These are phyloP conservation scores for Subacronicta megacephala DNA, from an alignment of 2,888 invertebrate species.

Conservation along the genomic window DNA sequence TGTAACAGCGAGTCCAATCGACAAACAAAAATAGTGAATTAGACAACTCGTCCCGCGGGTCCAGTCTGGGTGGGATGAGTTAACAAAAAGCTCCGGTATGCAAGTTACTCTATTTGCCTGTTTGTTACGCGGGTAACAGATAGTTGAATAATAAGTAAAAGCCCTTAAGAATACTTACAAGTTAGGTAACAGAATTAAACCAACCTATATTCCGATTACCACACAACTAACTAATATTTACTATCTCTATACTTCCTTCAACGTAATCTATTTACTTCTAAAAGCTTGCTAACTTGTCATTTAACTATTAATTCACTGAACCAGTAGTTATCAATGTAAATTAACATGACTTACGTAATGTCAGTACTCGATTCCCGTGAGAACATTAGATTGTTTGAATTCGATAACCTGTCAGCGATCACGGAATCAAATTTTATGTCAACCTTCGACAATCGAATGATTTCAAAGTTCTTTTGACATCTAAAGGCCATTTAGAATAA, in stretches of 20 bases:
- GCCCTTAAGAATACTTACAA: too few species aligned
- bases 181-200: conserved; percentile 20
- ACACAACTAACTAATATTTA: conserved; percentile 37
- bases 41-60: too few species aligned
- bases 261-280: conserved; percentile 18
- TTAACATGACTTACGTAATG: conserved; percentile 36
- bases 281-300: conserved; percentile 27
- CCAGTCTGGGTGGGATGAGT: too few species aligned
- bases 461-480: conserved; percentile 10
- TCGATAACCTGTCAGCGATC: conserved; percentile 31
- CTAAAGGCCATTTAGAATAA: not conserved
- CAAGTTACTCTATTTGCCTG: too few species aligned
- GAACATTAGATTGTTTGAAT: conserved; percentile 41
- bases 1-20: too few species aligned
- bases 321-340: conserved; percentile 19
- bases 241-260: conserved; percentile 30
- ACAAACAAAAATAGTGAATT: too few species aligned
- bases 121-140: too few species aligned
- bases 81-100: too few species aligned
- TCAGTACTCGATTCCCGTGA: conserved; percentile 30
- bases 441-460: not conserved
- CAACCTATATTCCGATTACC: conserved; percentile 24
- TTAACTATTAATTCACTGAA: conserved; percentile 39
- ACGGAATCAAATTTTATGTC: conserved; percentile 33
- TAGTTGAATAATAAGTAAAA: too few species aligned